These are phyloP conservation scores for Aromia moschata DNA, from an alignment of 2,888 invertebrate species.

Conservation along the genomic window DNA sequence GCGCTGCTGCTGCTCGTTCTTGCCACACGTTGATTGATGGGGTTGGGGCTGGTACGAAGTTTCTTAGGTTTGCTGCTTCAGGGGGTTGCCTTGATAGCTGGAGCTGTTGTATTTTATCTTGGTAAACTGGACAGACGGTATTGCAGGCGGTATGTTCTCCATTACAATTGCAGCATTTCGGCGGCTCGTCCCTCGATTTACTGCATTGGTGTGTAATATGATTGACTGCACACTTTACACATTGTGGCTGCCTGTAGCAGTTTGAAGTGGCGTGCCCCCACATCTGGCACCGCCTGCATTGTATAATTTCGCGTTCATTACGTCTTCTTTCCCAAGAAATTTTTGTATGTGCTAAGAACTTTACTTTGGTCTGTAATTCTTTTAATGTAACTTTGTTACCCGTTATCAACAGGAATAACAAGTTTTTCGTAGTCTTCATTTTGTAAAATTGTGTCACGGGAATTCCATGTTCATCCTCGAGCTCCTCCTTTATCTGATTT, in stretches of 20 bases:
- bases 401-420: not conserved
- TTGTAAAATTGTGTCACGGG: not conserved
- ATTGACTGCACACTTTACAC: not conserved
- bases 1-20: too few relatives aligned
- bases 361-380: not conserved
- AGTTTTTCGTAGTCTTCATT: not conserved
- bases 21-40: too few relatives aligned
- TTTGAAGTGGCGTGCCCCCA: not conserved
- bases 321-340: not conserved
- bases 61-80: too few relatives aligned
- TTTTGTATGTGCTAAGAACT: not conserved
- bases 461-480: not conserved
- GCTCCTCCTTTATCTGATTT: not conserved
- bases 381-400: not conserved
- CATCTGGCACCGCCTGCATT: not conserved
- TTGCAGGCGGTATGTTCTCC: too few relatives aligned
- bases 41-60: too few relatives aligned
- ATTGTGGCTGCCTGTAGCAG: not conserved
- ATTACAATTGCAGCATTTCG: not conserved
- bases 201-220: not conserved
- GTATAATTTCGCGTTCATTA: not conserved
- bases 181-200: not conserved
- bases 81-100: too few relatives aligned
- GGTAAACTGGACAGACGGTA: too few relatives aligned
- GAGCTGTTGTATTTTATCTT: too few relatives aligned